phyloP scores from a whole-genome alignment of 2,888 invertebrate genomes.

The Listrodromus nycthemerus region DNA sequence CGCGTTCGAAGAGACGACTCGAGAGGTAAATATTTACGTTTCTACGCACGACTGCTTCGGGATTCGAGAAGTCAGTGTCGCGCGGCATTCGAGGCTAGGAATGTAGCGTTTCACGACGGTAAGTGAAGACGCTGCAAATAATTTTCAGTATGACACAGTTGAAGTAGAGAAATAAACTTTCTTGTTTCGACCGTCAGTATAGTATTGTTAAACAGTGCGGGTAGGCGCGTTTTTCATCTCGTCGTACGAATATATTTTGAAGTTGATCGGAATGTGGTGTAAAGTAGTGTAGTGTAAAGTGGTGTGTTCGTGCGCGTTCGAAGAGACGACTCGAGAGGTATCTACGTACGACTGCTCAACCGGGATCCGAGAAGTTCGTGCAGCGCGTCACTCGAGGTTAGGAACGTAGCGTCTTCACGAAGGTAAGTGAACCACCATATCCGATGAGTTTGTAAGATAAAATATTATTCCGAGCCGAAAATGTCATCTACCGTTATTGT shows the following conservation, averaged over 20 bases:
- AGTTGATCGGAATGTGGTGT: background rate
- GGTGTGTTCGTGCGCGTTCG: background rate
- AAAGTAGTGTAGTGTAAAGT: background rate
- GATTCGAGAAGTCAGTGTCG: background rate
- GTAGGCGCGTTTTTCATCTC: too few species aligned
- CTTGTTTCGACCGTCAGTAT: too few species aligned
- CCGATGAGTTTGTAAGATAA: background rate
- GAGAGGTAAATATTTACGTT: background rate
- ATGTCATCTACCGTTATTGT: background rate
- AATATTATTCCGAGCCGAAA: background rate
- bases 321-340: background rate
- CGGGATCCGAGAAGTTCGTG: background rate
- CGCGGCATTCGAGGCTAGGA: background rate
- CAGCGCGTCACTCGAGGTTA: background rate
- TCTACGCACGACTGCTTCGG: background rate
- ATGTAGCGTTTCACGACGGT: background rate
- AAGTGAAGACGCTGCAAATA: too few species aligned
- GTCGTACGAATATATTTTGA: too few species aligned
- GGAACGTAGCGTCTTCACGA: background rate
- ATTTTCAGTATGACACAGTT: too few species aligned
- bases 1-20: background rate
- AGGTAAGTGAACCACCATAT: background rate
- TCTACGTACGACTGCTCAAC: too few species aligned
- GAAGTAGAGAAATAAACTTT: too few species aligned
- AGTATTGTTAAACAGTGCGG: too few species aligned